Percentiles rank a stretch among this genome's conserved stretches.
Conservation (phyloP, 2,797 vertebrate species). For the Emys orbicularis region DNA sequence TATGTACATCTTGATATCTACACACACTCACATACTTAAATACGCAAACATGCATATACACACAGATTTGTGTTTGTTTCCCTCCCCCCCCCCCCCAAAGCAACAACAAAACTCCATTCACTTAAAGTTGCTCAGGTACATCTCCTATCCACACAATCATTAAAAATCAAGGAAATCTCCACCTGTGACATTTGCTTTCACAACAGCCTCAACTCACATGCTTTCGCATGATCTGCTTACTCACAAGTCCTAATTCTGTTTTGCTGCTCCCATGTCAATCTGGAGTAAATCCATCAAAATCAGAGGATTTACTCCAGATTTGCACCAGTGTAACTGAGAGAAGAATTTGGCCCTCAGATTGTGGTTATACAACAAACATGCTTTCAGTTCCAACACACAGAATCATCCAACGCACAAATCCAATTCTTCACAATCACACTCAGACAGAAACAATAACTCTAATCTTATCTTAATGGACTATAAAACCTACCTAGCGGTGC, state of each 20-base stretch:
- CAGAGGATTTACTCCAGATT: not conserved
- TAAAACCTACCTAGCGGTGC: not conserved
- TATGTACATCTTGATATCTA: not conserved
- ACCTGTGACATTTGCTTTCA: not conserved
- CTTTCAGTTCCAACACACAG: not conserved
- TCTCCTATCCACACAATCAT: rapidly evolving
- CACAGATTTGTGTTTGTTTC: not conserved
- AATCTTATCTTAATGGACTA: not conserved
- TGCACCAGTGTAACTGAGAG: not conserved
- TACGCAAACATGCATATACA: not conserved
- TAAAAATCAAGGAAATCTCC: not conserved
- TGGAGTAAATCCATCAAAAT: not conserved
- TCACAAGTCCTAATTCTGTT: not conserved
- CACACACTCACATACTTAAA: rapidly evolving
- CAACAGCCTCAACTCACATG: not conserved
- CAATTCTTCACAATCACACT: not conserved
- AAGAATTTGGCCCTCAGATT: not conserved
- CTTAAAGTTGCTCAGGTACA: not conserved
- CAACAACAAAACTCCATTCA: not conserved
- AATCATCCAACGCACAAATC: not conserved
- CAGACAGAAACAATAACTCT: not conserved
- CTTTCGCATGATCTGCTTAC: not conserved
- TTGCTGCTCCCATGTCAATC: not conserved
- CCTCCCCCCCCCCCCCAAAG: not conserved
- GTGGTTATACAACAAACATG: not conserved